These are phyloP conservation scores for Hydrotaea diabolus DNA, from an alignment of 2,888 invertebrate genomes.

Conservation along the genomic window DNA sequence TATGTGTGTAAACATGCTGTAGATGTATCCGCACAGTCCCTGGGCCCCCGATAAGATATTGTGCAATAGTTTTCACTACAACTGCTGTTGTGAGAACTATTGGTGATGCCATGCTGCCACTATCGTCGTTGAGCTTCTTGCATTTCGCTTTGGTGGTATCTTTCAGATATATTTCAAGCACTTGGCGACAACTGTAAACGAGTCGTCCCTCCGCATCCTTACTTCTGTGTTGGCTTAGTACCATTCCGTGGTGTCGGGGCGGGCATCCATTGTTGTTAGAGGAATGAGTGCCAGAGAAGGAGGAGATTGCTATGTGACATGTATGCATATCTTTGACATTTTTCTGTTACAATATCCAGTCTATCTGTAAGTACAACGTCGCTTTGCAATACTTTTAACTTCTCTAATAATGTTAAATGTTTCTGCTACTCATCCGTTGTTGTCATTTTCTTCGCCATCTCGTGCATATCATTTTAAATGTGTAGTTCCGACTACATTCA, in stretches of 20 bases:
- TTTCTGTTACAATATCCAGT: neutral
- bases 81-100: neutral
- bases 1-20: neutral
- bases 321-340: neutral
- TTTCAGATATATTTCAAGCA: slow-evolving; percentile 36
- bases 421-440: neutral
- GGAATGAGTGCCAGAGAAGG: neutral
- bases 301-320: too few species aligned
- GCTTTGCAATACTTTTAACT: neutral
- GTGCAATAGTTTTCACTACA: slow-evolving; percentile 62
- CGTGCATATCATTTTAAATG: neutral
- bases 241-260: neutral
- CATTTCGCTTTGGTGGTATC: neutral
- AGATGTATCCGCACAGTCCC: neutral
- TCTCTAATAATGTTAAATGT: slow-evolving; percentile 10
- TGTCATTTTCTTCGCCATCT: neutral
- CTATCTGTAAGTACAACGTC: neutral
- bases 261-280: neutral
- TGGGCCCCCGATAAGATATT: slow-evolving; percentile 19
- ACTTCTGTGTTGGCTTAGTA: neutral
- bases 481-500: neutral
- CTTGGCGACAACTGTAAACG: slow-evolving; percentile 57
- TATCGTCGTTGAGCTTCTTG: neutral
- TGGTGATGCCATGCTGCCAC: slow-evolving; percentile 1
- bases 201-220: slow-evolving; percentile 23